Evolutionary conservation across 2,797 vertebrate species (phyloP).

Genomic region (Arnoldichthys spilopterus): DNA sequence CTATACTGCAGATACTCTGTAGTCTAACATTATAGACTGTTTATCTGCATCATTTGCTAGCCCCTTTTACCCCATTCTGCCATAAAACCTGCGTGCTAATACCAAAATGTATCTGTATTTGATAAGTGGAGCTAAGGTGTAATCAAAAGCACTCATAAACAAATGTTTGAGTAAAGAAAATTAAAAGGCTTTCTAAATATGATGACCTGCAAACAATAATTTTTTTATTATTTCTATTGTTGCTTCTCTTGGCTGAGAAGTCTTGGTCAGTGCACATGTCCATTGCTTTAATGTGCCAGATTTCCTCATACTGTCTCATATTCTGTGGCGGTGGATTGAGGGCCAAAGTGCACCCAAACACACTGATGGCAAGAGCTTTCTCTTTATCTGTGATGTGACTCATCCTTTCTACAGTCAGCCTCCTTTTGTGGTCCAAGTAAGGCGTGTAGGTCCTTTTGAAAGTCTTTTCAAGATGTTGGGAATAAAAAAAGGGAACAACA

Average conservation of each 20-base stretch:
- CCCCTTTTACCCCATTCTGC: no score
- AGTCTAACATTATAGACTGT: no score
- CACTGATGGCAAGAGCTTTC: background rate
- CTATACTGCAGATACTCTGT: no score
- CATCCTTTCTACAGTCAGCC: background rate
- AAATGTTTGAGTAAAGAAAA: no score
- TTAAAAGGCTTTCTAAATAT: no score
- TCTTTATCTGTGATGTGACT: constrained; percentile 2
- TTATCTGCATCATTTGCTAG: no score
- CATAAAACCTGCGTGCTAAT: no score
- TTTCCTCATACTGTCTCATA: background rate
- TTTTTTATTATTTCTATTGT: no score
- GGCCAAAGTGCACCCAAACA: background rate
- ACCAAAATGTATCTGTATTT: no score
- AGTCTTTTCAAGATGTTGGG: constrained; percentile 4
- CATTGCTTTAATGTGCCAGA: background rate
- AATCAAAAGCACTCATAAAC: no score
- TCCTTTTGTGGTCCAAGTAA: constrained; percentile 4
- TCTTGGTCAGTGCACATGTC: background rate
- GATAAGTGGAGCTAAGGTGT: no score
- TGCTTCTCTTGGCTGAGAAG: background rate
- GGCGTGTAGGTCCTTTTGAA: constrained; percentile 25
- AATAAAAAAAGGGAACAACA: background rate
- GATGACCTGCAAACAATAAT: no score
- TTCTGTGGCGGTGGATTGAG: constrained; percentile 5